Conservation (phyloP, 64 coral and sea anemone genomes). For the Montipora sp. region DNA sequence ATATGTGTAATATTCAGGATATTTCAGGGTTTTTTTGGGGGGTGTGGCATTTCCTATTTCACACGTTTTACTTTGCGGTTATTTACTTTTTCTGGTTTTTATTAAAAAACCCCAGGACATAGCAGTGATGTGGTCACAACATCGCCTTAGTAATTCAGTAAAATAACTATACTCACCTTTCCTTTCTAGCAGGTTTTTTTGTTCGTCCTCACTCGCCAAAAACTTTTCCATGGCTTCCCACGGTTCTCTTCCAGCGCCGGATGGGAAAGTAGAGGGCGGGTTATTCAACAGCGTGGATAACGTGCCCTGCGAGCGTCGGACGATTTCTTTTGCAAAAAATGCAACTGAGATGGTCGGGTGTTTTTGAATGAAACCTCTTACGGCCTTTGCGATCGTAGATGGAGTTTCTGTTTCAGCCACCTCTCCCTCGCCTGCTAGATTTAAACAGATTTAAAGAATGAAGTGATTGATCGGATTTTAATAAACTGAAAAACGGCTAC, state of each 20-base stretch:
- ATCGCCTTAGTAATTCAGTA: too few relatives aligned
- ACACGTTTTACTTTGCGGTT: too few relatives aligned
- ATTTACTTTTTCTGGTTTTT: background rate
- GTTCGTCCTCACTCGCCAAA: background rate
- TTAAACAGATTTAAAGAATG: too few relatives aligned
- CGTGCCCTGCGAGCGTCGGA: slow-evolving; percentile 19
- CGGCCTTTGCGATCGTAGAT: background rate
- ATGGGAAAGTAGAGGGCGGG: background rate
- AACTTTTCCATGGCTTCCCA: slow-evolving; percentile 12
- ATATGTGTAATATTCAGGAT: too few relatives aligned
- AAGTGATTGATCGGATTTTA: too few relatives aligned
- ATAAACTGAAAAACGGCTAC: too few relatives aligned
- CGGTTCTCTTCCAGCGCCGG: slow-evolving; percentile 17
- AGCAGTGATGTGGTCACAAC: background rate
- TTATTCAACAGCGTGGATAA: slow-evolving; percentile 4
- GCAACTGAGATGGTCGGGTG: background rate
- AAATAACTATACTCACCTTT: background rate
- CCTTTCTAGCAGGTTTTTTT: background rate
- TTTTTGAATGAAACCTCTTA: background rate
- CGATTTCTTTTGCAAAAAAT: slow-evolving; percentile 24
- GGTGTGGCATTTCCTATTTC: too few relatives aligned
- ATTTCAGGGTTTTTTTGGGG: too few relatives aligned
- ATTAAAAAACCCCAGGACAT: background rate
- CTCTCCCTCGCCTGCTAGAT: too few relatives aligned
- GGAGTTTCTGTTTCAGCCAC: background rate